phyloP scores from a whole-genome alignment of 2,888 invertebrate genomes.

The Odontothrips loti region DNA sequence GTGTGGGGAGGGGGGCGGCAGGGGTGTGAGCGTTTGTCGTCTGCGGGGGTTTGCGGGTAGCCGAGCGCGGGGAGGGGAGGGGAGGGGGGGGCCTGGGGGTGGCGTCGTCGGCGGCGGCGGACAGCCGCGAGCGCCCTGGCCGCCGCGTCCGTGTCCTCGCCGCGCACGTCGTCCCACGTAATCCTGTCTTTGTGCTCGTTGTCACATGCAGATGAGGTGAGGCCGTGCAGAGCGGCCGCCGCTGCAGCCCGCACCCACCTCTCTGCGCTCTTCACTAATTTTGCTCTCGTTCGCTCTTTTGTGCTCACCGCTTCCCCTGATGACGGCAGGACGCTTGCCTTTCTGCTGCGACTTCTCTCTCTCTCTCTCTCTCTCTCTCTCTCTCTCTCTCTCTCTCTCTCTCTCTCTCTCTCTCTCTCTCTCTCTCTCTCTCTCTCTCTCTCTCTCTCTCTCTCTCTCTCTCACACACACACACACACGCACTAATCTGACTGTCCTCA shows the following conservation, averaged over 20 bases:
- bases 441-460: not conserved
- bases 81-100: not conserved
- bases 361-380: not conserved
- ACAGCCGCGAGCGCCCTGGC: not conserved
- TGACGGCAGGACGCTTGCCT: not conserved
- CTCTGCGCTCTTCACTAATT: slow-evolving; percentile 5
- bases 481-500: too few species aligned
- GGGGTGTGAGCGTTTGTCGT: not conserved
- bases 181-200: slow-evolving; percentile 15
- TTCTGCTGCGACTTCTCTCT: not conserved
- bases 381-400: not conserved
- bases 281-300: not conserved
- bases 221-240: not conserved
- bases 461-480: too few species aligned
- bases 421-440: not conserved
- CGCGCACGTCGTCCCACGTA: not conserved
- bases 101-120: not conserved
- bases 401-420: too few species aligned
- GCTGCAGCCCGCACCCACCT: not conserved
- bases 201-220: slow-evolving; percentile 23
- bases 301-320: not conserved
- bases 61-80: not conserved
- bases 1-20: not conserved
- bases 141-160: too few species aligned
- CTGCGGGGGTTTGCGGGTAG: not conserved